These are phyloP conservation scores for Aptenodytes forsteri DNA, from an alignment of 2,113 vertebrate genomes.

Conservation along the genomic window DNA sequence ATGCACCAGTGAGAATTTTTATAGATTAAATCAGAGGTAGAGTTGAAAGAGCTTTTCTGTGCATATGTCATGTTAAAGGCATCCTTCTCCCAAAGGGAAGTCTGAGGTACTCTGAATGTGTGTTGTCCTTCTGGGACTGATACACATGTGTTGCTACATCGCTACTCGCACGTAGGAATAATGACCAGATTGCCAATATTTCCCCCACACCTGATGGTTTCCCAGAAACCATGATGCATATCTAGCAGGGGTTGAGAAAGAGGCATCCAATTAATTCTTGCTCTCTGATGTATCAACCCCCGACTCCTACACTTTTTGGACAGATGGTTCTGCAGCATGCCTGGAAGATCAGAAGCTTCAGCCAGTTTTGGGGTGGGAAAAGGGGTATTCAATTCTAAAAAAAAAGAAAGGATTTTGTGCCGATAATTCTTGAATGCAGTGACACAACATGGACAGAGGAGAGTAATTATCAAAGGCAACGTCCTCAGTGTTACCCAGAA, in stretches of 20 bases:
- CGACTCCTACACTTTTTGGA: neutral
- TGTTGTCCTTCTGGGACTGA: neutral
- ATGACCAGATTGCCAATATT: neutral
- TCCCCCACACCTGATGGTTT: neutral
- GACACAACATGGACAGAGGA: neutral
- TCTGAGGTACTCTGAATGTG: neutral
- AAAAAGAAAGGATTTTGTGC: neutral
- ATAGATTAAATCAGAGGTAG: neutral
- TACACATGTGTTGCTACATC: neutral
- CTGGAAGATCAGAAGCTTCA: neutral
- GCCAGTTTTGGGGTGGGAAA: neutral
- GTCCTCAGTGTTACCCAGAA: neutral
- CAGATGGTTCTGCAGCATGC: neutral
- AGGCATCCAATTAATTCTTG: conserved; percentile 1
- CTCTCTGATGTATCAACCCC: neutral
- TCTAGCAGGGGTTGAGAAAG: conserved; percentile 51
- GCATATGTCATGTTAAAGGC: neutral
- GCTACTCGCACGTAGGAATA: neutral
- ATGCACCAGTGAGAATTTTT: neutral
- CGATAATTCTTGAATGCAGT: neutral
- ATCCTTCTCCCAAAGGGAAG: neutral
- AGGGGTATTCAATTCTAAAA: neutral
- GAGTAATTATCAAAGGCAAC: neutral
- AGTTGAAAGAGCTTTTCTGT: neutral
- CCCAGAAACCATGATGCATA: conserved; percentile 49